phyloP scores from a whole-genome alignment of 2,797 vertebrate species.

The Luscinia luscinia region DNA sequence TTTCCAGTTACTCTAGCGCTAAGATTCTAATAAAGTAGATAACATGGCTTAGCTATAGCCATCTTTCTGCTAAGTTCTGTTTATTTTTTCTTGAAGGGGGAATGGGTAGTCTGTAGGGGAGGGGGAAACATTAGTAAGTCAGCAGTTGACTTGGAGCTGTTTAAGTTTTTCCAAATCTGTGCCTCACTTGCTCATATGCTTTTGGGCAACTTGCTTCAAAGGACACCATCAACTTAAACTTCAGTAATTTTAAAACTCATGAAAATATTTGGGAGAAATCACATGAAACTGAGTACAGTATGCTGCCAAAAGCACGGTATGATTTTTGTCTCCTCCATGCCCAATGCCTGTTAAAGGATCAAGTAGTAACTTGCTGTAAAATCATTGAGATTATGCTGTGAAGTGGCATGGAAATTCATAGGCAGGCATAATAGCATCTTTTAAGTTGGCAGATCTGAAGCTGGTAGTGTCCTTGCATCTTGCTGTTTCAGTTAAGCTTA shows the following conservation, averaged over 20 bases:
- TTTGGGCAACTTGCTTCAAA: constrained; percentile 38
- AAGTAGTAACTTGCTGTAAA: not conserved
- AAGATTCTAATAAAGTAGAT: constrained; percentile 26
- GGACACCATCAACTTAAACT: constrained; percentile 64
- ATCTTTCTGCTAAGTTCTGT: constrained; percentile 11
- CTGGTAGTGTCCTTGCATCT: constrained; percentile 66
- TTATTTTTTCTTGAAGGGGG: constrained; percentile 11
- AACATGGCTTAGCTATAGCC: not conserved
- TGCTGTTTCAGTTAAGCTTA: constrained; percentile 17
- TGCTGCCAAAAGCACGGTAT: not conserved
- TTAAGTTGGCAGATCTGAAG: constrained; percentile 5
- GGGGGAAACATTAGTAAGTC: not conserved
- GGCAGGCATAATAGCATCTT: not conserved
- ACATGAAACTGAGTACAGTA: not conserved
- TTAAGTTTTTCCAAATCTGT: constrained; percentile 17
- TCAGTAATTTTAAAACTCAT: not conserved
- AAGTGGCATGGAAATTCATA: not conserved
- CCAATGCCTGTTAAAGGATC: not conserved
- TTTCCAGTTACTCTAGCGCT: not conserved
- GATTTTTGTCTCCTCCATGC: not conserved
- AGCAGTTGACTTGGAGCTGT: not conserved
- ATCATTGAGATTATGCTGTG: not conserved
- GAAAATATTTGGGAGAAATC: not conserved
- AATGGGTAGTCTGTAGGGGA: constrained; percentile 20
- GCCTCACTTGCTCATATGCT: constrained; percentile 13